Evolutionary conservation across 2,113 vertebrate genomes (phyloP), one percentile per base, ranked within the genome.

Genomic region (Cephalopterus ornatus): DNA sequence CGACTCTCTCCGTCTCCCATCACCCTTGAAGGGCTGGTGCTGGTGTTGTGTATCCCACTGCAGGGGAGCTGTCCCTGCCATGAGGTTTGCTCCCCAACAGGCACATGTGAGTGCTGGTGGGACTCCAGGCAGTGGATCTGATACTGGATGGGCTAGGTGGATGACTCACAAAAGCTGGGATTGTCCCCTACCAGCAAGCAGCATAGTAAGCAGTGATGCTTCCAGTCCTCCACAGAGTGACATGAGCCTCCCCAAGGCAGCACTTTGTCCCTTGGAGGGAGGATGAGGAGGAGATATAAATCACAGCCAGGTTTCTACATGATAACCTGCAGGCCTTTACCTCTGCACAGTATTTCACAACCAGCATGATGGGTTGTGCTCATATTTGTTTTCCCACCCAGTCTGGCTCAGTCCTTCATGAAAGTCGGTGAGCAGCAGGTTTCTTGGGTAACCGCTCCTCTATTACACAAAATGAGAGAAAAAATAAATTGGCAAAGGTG

Each of bases 361-460:
- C 17, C 0, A 7, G 55, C 61, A 55, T 0, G 0, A 44, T 0
- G 0, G 68, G 39, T 11, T 85, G 26, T 74, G 24, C 33, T 75
- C 15, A 1, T 37, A 30, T 28, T 61, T 70, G 41, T 80, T 78
- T 68, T 89, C 42, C 24, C 18, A 52, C 56, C 27, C 22, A 17
- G 47, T 35, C 33, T 89, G 61, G 39, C 18, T 68, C 0, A 0
- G 7, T 63, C 49, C 14, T 71, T 55, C 46, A 32, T 1, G 23
- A n/a, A 79, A 70, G 37, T 27, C 88, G 65, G 35, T 4, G 49
- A 35, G 67, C 72, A 85, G 63, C 41, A 50, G 18, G 24, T 77
- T 53, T 71, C 30, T 58, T 39, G 50, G n/a, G 44, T 80, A 70
- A 61, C 47, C 0, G 1, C 26, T 6, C 3, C 30, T 73, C 6